Base-by-base conservation (phyloP, 2,888 invertebrate genomes). In the Plutella xylostella region DNA sequence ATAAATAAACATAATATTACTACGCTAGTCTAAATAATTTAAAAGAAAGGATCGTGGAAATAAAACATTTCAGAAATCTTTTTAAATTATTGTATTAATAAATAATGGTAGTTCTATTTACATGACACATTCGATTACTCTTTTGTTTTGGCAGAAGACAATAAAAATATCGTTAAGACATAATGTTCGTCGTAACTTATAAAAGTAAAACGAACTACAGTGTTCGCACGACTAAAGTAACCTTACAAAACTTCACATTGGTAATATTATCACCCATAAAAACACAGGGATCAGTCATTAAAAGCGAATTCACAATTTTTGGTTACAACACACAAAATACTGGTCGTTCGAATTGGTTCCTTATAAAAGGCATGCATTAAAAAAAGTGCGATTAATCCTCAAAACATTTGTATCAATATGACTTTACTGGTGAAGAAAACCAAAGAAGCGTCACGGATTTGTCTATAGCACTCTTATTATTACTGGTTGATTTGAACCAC, bases 31-130 rank as follows among this genome's bases (percentile, higher is more conserved):
- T n/a, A n/a, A n/a, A n/a, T n/a, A n/a, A n/a, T n/a, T n/a, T n/a
- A n/a, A n/a, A n/a, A n/a, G n/a, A n/a, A n/a, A n/a, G n/a, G n/a
- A n/a, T n/a, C n/a, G n/a, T n/a, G n/a, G 34, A 65, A 71, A 76
- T 69, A 63, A 78, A 79, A 74, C 64, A 65, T 53, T 31, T 22
- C 45, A 25, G 1, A 56, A 43, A 52, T 63, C 63, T 63, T 80
- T 79, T 72, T 78, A 78, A 83, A 80, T 82, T 80, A 83, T 82
- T 82, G 80, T 83, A 83, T 83, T 83, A 83, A 83, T 83, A 83
- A 83, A 83, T 83, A 83, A 82, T 83, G 83, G 83, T 83, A 83
- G 83, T 78, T 83, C 73, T 83, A 83, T 83, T 82, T 83, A 83
- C 83, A 83, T 82, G 83, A 83, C 83, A 83, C 83, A 79, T 77